A percentile compares a stretch with the other conserved stretches of the same genome.
These are phyloP conservation scores for Numida meleagris DNA, from an alignment of 2,113 vertebrate species.

Conservation along the genomic window DNA sequence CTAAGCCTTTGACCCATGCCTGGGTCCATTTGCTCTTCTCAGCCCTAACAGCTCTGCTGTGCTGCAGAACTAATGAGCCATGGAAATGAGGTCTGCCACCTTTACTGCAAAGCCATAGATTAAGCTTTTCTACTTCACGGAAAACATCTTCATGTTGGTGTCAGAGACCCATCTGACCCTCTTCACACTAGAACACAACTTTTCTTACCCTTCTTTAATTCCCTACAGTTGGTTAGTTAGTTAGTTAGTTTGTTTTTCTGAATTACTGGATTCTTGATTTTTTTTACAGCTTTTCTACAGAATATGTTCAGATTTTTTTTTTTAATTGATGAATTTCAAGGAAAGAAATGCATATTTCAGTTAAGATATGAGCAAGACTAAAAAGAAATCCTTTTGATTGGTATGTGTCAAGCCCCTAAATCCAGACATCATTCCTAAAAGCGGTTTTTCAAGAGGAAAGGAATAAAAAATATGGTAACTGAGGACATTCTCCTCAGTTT, in stretches of 20 bases:
- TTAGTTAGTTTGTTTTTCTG: not conserved
- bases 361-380: not conserved
- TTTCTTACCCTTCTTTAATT: not conserved
- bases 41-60: not conserved
- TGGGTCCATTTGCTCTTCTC: not conserved
- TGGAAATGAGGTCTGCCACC: not conserved
- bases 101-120: not conserved
- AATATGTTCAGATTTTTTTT: not conserved
- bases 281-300: not conserved
- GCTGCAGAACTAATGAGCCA: rapidly evolving
- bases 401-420: not conserved
- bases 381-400: not conserved
- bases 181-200: not conserved
- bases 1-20: not conserved
- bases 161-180: not conserved
- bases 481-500: not conserved
- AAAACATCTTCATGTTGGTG: not conserved
- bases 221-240: not conserved
- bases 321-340: not conserved
- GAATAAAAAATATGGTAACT: not conserved
- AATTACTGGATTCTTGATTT: not conserved
- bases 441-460: not conserved
- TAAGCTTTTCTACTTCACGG: not conserved
- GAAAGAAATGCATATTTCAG: not conserved
- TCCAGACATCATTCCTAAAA: not conserved